These are phyloP conservation scores for Istiophorus platypterus DNA, from an alignment of 2,113 vertebrate genomes.

Conservation along the genomic window DNA sequence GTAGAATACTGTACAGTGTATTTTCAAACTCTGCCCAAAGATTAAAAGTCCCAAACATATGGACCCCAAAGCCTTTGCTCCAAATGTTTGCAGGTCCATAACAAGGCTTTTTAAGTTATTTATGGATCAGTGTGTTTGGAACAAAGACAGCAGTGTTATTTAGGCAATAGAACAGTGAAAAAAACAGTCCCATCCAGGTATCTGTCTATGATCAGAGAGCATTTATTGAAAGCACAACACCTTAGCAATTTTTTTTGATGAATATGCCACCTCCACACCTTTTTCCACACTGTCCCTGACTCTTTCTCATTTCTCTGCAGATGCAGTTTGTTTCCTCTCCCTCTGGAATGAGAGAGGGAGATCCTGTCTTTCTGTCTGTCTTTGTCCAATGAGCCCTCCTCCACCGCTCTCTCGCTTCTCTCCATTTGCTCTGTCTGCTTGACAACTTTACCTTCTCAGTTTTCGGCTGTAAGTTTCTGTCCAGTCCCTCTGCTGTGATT, in stretches of 20 bases:
- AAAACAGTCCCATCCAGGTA: not conserved
- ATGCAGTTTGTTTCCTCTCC: slow-evolving; percentile 72
- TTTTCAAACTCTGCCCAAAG: not conserved
- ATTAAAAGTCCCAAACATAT: not conserved
- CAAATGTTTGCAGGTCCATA: not conserved
- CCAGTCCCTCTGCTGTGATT: slow-evolving; percentile 27
- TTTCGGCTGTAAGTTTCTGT: slow-evolving; percentile 81
- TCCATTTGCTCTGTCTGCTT: slow-evolving; percentile 60
- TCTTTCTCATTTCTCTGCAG: slow-evolving; percentile 77
- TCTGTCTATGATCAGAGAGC: not conserved
- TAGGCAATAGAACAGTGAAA: not conserved
- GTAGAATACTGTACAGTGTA: not conserved
- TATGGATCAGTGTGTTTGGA: not conserved
- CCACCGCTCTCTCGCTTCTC: slow-evolving; percentile 63
- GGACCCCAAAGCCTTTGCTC: not conserved
- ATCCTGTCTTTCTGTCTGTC: slow-evolving; percentile 76
- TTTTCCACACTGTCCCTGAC: slow-evolving; percentile 47
- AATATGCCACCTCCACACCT: slow-evolving; percentile 17
- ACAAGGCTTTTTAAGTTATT: not conserved
- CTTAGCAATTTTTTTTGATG: slow-evolving; percentile 14
- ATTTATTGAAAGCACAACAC: not conserved
- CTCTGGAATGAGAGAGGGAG: slow-evolving; percentile 73
- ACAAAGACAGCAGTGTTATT: not conserved
- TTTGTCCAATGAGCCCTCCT: slow-evolving; percentile 75
- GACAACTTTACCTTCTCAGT: slow-evolving; percentile 65